Evolutionary conservation across 2,888 invertebrate genomes (phyloP).

Genomic region (Metallyticus violacea): DNA sequence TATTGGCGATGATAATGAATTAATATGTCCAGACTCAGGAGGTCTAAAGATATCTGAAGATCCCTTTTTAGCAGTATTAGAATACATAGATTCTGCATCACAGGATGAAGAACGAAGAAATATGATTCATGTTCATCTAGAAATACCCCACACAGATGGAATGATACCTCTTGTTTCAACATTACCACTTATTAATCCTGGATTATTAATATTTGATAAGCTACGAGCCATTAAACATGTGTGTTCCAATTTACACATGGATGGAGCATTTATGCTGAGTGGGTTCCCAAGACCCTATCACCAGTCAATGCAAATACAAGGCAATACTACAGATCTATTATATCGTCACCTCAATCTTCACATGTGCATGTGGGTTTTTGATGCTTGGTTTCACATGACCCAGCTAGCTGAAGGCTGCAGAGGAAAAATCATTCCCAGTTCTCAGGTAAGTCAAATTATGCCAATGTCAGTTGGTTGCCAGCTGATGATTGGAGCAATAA

Average conservation of each 20-base stretch:
- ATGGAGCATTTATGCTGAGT: background rate
- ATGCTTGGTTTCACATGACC: slow-evolving; percentile 13
- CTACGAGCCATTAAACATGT: background rate
- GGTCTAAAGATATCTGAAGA: background rate
- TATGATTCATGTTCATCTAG: background rate
- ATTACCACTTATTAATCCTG: background rate
- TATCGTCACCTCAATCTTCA: background rate
- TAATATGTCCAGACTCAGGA: background rate
- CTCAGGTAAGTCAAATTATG: background rate
- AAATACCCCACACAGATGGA: slow-evolving; percentile 10
- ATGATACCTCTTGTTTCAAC: slow-evolving; percentile 4
- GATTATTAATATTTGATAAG: background rate
- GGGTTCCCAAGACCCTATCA: background rate
- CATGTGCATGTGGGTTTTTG: background rate
- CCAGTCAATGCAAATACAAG: background rate
- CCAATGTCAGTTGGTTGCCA: too few species aligned
- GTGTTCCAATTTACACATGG: background rate
- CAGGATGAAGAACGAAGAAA: background rate
- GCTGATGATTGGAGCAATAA: too few species aligned
- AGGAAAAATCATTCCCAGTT: background rate
- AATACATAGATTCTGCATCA: background rate
- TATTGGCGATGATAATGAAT: background rate
- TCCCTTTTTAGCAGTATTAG: background rate
- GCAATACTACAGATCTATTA: background rate
- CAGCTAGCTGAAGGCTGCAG: background rate